Conservation (phyloP, 2,888 invertebrate genomes). For the Notodonta ziczac region DNA sequence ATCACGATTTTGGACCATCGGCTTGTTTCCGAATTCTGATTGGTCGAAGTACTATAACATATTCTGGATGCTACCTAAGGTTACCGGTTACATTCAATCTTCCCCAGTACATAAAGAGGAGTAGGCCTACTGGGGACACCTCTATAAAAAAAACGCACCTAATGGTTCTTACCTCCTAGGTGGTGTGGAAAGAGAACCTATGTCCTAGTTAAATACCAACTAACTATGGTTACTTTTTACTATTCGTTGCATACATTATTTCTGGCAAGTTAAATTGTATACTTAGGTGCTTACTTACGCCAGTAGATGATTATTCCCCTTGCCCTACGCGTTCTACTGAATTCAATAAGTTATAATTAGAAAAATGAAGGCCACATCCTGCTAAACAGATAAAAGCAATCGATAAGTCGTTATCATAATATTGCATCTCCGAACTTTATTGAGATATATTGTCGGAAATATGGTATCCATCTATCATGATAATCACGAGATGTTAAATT, state of each 20-base stretch:
- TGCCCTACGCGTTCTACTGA: conserved; percentile 22
- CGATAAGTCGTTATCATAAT: conserved; percentile 46
- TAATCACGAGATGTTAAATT: conserved; percentile 35
- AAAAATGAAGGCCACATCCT: conserved; percentile 41
- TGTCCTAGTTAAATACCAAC: background rate
- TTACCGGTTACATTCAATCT: conserved; percentile 16
- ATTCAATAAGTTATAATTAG: conserved; percentile 15
- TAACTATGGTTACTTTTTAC: background rate
- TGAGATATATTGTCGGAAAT: conserved; percentile 43
- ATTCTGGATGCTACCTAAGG: conserved; percentile 23
- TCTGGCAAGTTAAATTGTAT: background rate
- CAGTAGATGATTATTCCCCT: background rate
- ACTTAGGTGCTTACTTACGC: background rate
- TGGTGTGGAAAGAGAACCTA: conserved; percentile 79
- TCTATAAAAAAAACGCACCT: conserved; percentile 82
- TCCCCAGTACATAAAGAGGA: conserved; percentile 57
- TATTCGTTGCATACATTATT: background rate
- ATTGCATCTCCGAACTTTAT: conserved; percentile 43
- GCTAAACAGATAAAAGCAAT: conserved; percentile 43
- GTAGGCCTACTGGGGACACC: conserved; percentile 82
- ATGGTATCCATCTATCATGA: conserved; percentile 20
- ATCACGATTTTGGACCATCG: conserved; percentile 56
- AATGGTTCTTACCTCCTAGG: conserved; percentile 75
- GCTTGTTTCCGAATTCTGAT: conserved; percentile 39
- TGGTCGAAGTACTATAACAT: conserved; percentile 26